Conservation (phyloP, 2,797 vertebrate genomes). For the Sebastes vulpes region DNA sequence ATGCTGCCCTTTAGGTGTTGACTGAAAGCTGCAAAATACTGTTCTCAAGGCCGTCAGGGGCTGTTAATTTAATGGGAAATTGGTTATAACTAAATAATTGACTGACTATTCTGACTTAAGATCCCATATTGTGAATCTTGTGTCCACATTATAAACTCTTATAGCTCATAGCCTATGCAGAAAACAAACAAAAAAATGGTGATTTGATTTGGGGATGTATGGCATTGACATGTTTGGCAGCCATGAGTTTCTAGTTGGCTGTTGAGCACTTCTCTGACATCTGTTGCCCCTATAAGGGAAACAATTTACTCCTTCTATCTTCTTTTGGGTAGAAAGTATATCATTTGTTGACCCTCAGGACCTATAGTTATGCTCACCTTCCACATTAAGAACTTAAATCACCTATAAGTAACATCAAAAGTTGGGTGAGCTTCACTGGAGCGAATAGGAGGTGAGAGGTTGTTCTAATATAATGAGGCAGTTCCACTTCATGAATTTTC, state of each 20-base stretch:
- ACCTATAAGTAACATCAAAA: background rate
- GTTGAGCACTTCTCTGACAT: background rate
- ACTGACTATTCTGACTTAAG: background rate
- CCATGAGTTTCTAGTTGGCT: background rate
- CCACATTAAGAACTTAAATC: background rate
- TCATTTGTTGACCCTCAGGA: background rate
- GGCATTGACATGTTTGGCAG: background rate
- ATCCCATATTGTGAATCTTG: background rate
- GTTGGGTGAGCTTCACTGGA: background rate
- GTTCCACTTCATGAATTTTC: background rate
- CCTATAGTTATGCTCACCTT: background rate
- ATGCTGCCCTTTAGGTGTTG: slow-evolving; percentile 8
- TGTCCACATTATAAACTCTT: background rate
- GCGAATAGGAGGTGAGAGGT: background rate
- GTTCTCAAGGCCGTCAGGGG: background rate
- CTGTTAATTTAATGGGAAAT: background rate
- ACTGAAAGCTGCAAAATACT: slow-evolving; percentile 4
- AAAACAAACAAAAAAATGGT: background rate
- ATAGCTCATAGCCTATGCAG: background rate
- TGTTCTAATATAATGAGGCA: background rate
- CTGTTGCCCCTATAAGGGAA: background rate
- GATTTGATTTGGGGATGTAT: background rate
- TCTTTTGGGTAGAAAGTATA: background rate
- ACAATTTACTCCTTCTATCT: background rate
- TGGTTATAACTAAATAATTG: background rate